Conservation (phyloP, 2,888 invertebrate genomes). For the Drosophila melanosoma region DNA sequence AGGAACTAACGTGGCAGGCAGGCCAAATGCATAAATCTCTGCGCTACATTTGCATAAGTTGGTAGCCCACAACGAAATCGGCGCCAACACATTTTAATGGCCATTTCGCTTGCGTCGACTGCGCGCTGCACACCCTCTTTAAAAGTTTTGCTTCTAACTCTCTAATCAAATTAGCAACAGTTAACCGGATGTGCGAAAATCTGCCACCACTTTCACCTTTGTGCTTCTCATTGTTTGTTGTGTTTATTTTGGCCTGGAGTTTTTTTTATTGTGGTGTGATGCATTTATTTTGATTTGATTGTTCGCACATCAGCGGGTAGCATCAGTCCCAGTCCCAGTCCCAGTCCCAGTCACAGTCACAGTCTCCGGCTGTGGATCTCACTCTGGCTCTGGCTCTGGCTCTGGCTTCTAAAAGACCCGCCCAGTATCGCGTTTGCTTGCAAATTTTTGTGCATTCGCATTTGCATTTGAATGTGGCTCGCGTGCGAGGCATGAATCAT, state of each 20-base stretch:
- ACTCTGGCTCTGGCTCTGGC: conserved; percentile 2
- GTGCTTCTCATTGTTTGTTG: conserved; percentile 48
- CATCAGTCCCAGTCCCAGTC: conserved; percentile 7
- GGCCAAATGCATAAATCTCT: conserved; percentile 60
- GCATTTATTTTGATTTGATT: conserved; percentile 78
- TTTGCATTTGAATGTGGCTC: conserved; percentile 76
- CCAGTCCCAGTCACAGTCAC: neutral
- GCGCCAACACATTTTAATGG: conserved; percentile 54
- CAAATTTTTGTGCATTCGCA: conserved; percentile 61
- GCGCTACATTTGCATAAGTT: conserved; percentile 71
- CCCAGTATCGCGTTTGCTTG: conserved; percentile 60
- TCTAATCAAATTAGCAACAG: conserved; percentile 84
- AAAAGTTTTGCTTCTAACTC: conserved; percentile 48
- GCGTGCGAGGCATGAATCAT: conserved; percentile 76
- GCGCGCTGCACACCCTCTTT: conserved; percentile 5
- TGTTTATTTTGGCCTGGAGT: conserved; percentile 49
- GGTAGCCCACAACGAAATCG: conserved; percentile 57
- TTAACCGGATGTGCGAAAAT: conserved; percentile 77
- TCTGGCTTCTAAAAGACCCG: conserved; percentile 22
- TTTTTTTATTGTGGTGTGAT: conserved; percentile 55
- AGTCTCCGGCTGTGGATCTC: conserved; percentile 1
- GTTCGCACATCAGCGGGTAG: conserved; percentile 71
- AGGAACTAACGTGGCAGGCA: conserved; percentile 52
- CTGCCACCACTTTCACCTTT: conserved; percentile 55
- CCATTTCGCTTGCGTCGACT: conserved; percentile 23